Percentiles rank a stretch among this genome's conserved stretches.
Evolutionary conservation across 2,797 vertebrate species (phyloP).

Genomic region (Diplodus puntazzo): DNA sequence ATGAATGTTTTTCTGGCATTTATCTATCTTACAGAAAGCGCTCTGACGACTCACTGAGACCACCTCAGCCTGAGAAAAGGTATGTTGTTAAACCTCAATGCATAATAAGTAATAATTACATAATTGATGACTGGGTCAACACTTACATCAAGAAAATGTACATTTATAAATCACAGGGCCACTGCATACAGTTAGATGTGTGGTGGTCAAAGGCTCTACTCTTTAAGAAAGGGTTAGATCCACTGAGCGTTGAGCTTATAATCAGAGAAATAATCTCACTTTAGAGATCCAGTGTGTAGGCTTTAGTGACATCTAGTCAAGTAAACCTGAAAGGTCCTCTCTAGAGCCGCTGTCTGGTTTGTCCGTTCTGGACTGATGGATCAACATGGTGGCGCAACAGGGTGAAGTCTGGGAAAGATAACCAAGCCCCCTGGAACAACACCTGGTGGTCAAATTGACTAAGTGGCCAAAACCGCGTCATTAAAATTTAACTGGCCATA

Average conservation of each 20-base stretch:
- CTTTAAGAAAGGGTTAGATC: not conserved
- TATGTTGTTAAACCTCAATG: not conserved
- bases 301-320: too few species aligned
- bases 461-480: too few species aligned
- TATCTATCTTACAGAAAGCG: constrained; percentile 30
- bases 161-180: not conserved
- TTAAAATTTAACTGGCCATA: too few species aligned
- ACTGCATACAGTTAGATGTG: not conserved
- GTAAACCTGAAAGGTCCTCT: too few species aligned
- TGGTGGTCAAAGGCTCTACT: not conserved
- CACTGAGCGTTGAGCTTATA: not conserved
- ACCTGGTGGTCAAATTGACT: too few species aligned
- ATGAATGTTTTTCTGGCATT: not conserved
- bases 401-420: too few species aligned
- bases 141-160: not conserved
- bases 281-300: too few species aligned
- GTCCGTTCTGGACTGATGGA: too few species aligned
- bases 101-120: not conserved
- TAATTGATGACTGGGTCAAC: not conserved
- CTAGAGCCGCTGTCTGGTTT: too few species aligned
- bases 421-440: too few species aligned
- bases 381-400: too few species aligned
- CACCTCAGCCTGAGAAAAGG: constrained; percentile 69
- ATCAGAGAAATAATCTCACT: not conserved
- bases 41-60: not conserved